Evolutionary conservation across 2,888 invertebrate species (phyloP).

Genomic region (Polyommatus iphigenia): DNA sequence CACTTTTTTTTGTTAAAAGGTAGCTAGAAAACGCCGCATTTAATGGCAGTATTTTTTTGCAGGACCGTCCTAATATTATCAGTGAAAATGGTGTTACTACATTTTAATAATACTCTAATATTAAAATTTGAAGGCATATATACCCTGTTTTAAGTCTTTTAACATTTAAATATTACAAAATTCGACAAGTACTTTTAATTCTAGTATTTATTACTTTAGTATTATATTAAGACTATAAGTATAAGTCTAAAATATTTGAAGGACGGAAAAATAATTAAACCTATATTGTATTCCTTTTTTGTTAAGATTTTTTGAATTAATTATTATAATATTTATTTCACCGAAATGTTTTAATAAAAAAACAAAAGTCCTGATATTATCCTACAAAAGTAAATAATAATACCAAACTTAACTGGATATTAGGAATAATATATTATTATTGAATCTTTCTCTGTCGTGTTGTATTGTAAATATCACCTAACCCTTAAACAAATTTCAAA

Average conservation of each 20-base stretch:
- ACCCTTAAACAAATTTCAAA: background rate
- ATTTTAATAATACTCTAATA: background rate
- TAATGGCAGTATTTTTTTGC: background rate
- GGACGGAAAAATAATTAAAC: background rate
- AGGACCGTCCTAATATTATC: background rate
- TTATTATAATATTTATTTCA: too few species aligned
- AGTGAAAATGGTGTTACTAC: background rate
- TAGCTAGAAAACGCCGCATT: background rate
- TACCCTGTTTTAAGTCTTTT: slow-evolving; percentile 14
- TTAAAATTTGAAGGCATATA: background rate
- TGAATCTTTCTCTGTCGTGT: background rate
- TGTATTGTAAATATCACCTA: too few species aligned
- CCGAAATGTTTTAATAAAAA: background rate
- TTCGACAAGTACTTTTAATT: background rate
- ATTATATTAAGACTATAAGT: background rate
- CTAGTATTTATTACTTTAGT: background rate
- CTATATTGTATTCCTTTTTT: background rate
- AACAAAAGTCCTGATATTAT: background rate
- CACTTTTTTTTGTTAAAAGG: background rate
- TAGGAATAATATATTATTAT: background rate
- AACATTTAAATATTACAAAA: background rate
- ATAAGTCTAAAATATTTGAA: too few species aligned
- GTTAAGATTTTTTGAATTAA: too few species aligned
- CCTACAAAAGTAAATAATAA: background rate
- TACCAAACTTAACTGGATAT: background rate